Base-by-base conservation (phyloP, 1,140 invertebrate genomes). In the Bombus turneri region DNA sequence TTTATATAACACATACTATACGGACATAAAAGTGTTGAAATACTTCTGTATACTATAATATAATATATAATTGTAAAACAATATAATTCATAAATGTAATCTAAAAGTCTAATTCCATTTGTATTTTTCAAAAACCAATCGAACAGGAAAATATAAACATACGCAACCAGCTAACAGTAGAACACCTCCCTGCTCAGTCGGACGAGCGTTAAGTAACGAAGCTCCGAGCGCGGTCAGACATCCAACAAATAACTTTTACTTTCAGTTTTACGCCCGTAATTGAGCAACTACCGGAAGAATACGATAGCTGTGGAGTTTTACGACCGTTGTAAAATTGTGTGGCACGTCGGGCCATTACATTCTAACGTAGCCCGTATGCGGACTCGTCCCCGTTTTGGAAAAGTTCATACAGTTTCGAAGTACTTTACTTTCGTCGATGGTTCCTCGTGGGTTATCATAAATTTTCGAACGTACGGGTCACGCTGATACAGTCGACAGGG, bases 401-500 rank as follows among this genome's bases (percentile, higher is more conserved):
- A 81, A 25, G 5, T 39, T 39, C 28, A 43, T 9, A n/a, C 28
- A 41, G 25, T 31, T 66, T 31, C 43, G 68, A 62, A 41, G 5
- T 18, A 8, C 66, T 34, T 47, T 31, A 12, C 34, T 57, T 34
- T 59, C 12, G 31, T 28, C 75, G 34, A 62, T 25, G 34, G 15
- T n/a, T 39, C 5, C 74, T 9, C 10, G 9, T 28, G 10, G 37
- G 62, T 76, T 53, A 43, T 77, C 74, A 37, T 75, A 81, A 78
- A 88, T 88, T 85, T 73, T n/a, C 3, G 25, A 71, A 64, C 68
- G 68, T 59, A 73, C 15, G 31, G 13, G 43, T 13, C 25, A 4
- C 72, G 57, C 53, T 62, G 75, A 84, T 85, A 88, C 69, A 82
- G 69, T 81, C 74, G 73, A 71, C 88, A 43, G 64, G 47, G 43